Conservation (phyloP, 2,888 invertebrate genomes). For the Lasioglossum morio region DNA sequence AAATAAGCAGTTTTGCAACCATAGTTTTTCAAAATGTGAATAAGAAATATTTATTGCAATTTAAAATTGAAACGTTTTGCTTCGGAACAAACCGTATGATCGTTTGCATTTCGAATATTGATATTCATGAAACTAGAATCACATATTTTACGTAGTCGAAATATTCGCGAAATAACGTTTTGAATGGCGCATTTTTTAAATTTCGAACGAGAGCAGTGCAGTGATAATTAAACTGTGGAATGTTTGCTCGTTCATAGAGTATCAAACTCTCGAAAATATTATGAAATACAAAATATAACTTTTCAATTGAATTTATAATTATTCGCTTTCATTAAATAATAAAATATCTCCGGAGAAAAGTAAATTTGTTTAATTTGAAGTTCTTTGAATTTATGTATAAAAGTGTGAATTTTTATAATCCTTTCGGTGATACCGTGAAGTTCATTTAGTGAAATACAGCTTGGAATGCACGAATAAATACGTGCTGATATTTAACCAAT, state of each 20-base stretch:
- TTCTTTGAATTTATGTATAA: not conserved
- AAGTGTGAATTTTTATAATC: not conserved
- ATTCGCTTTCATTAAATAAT: not conserved
- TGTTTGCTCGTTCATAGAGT: not conserved
- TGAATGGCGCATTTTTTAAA: not conserved
- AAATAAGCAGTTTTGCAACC: not conserved
- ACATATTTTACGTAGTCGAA: not conserved
- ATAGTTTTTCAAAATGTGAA: not conserved
- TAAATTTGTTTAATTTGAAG: not conserved
- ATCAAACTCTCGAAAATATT: not conserved
- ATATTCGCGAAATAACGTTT: not conserved
- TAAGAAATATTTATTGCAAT: not conserved
- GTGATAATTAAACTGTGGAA: not conserved
- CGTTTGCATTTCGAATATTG: not conserved
- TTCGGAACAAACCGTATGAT: not conserved
- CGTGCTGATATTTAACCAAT: not conserved
- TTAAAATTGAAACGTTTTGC: not conserved
- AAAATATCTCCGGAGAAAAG: not conserved
- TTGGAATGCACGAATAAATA: not conserved
- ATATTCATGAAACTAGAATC: not conserved
- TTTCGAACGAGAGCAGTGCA: not conserved
- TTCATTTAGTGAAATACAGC: not conserved
- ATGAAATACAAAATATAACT: not conserved
- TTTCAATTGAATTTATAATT: not conserved
- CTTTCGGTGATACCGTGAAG: not conserved